Percentiles rank a stretch among this genome's conserved stretches.
These are phyloP conservation scores for Synanthedon andrenaeformis DNA, from an alignment of 2,888 invertebrate species.

Conservation along the genomic window DNA sequence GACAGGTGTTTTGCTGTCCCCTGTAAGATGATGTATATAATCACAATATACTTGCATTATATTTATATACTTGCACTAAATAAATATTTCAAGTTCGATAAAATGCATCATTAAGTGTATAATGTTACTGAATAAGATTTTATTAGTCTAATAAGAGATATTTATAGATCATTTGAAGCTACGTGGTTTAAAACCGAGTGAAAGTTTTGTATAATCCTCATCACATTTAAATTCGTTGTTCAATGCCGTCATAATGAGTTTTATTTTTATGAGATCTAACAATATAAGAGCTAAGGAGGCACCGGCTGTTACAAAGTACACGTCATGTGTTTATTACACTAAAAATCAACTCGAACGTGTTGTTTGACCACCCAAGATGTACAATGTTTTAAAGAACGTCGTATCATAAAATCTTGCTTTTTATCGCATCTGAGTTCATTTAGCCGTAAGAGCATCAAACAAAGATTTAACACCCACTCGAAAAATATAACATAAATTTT, in stretches of 20 bases:
- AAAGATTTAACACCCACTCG: constrained; percentile 58
- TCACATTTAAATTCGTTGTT: not conserved
- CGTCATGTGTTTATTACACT: constrained; percentile 54
- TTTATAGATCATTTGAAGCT: too few relatives aligned
- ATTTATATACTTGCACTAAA: too few relatives aligned
- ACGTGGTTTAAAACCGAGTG: not conserved
- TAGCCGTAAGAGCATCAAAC: constrained; percentile 39
- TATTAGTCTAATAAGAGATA: too few relatives aligned
- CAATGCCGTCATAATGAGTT: constrained; percentile 15
- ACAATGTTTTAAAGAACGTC: constrained; percentile 55
- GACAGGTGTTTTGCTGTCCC: too few relatives aligned
- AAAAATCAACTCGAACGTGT: constrained; percentile 38
- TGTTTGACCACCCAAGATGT: constrained; percentile 62
- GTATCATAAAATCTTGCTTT: constrained; percentile 65
- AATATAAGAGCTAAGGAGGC: constrained; percentile 41
- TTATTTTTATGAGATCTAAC: constrained; percentile 33
- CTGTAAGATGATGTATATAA: too few relatives aligned
- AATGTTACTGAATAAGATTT: too few relatives aligned
- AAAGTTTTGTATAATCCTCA: not conserved
- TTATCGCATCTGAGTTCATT: constrained; percentile 48
- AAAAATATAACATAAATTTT: constrained; percentile 26
- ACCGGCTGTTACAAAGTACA: constrained; percentile 40
- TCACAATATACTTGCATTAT: too few relatives aligned
- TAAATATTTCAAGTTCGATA: too few relatives aligned
- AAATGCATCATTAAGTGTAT: too few relatives aligned